Conservation (phyloP, 2,797 vertebrate species). For the Eulemur coronatus region DNA sequence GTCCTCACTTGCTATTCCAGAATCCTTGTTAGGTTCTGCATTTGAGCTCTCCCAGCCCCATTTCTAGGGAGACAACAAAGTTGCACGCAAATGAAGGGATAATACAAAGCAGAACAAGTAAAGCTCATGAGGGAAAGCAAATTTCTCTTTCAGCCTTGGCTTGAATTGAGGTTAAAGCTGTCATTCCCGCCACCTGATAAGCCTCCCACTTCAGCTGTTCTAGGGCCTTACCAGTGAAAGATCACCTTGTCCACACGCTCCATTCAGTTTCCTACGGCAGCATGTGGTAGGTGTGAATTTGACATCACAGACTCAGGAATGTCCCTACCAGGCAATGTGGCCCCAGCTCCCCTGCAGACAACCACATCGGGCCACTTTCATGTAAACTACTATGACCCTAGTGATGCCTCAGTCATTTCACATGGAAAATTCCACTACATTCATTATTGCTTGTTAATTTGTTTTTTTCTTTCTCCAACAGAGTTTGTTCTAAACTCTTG, state of each 20-base stretch:
- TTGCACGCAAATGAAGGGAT: neutral
- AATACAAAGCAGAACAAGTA: neutral
- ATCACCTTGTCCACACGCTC: neutral
- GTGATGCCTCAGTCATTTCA: neutral
- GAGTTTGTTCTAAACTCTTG: neutral
- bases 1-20: neutral
- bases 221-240: neutral
- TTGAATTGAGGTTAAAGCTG: neutral
- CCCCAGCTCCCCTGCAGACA: neutral
- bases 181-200: neutral
- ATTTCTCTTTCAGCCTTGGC: neutral
- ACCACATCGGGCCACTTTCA: no score
- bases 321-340: accelerated
- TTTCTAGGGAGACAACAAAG: neutral
- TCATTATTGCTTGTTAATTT: neutral
- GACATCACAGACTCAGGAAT: neutral
- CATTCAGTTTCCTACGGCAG: neutral
- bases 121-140: neutral
- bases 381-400: neutral
- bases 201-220: neutral
- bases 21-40: neutral
- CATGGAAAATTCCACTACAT: neutral
- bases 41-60: neutral
- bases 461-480: neutral
- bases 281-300: neutral